Base-by-base conservation (phyloP, 1,140 invertebrate species). In the Drosophila eugracilis region DNA sequence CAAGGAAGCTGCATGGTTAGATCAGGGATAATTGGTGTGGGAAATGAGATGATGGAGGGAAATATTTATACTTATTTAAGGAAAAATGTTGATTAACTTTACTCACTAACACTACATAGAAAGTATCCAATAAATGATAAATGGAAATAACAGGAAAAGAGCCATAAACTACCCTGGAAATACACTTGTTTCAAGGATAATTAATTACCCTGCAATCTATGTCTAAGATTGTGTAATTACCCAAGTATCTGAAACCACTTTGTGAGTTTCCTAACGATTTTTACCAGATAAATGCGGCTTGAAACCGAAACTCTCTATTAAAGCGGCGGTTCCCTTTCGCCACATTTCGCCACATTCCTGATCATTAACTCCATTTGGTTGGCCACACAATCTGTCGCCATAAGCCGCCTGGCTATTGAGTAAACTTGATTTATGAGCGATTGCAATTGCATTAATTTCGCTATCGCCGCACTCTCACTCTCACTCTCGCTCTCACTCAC, bases 371-470 rank as follows among this genome's bases (percentile, higher is more conserved):
- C 47, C 63, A 17, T 53, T 67, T 52, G 26, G 36, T 67, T 52
- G 41, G 47, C 47, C 37, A 42, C 62, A 53, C 39, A 69, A 52
- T 69, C 60, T 69, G 65, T 67, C 65, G 62, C 65, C 62, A 67
- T 62, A 65, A 62, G 37, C 39, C 37, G 17, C 50, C 55, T 69
- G 54, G 69, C n/a, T n/a, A 75, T 76, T 42, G 65, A 70, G 36
- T 63, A 79, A 83, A 83, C 78, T 84, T 81, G 78, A 78, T 81
- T 81, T 78, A 74, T 69, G 28, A 50, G 32, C 28, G 47, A 21
- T 48, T 54, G 47, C 30, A 34, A 34, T 54, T 48, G 45, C 34
- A 57, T 17, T 22, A 14, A 39, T 28, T 45, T 70, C n/a, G 19
- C 44, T 49, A 48, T 71, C 30, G 15, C 49, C 28, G 52, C 44